Percentiles rank a stretch among this genome's conserved stretches.
Conservation (phyloP, 2,797 vertebrate species). For the Sparus aurata region DNA sequence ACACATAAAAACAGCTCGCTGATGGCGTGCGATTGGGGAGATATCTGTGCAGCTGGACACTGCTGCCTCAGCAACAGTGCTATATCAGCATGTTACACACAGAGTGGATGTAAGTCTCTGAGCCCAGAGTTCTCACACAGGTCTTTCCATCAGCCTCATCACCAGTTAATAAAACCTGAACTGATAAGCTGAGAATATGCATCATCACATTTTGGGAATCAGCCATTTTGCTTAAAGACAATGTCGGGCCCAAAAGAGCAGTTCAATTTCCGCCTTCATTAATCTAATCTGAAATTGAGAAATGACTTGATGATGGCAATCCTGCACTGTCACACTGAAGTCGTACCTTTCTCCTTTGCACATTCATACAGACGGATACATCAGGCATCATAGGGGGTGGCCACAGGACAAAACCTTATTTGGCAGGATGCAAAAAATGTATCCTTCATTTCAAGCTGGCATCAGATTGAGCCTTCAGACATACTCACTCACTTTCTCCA, state of each 20-base stretch:
- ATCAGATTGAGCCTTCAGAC: slow-evolving; percentile 81
- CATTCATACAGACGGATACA: slow-evolving; percentile 30
- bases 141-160: slow-evolving; percentile 64
- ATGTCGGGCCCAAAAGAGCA: slow-evolving; percentile 47
- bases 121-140: slow-evolving; percentile 44
- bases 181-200: slow-evolving; percentile 70
- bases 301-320: slow-evolving; percentile 60
- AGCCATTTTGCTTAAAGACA: slow-evolving; percentile 65
- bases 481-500: slow-evolving; percentile 68
- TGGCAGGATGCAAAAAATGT: slow-evolving; percentile 60
- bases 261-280: slow-evolving; percentile 78
- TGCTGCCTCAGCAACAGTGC: slow-evolving; percentile 56
- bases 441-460: slow-evolving; percentile 75
- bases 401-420: slow-evolving; percentile 59
- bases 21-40: slow-evolving; percentile 29
- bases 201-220: slow-evolving; percentile 53
- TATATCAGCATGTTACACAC: slow-evolving; percentile 52
- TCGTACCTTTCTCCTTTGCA: slow-evolving; percentile 15
- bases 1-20: slow-evolving; percentile 26
- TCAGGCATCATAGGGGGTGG: slow-evolving; percentile 22
- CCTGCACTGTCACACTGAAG: slow-evolving; percentile 27
- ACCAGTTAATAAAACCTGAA: slow-evolving; percentile 56
- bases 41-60: slow-evolving; percentile 55
- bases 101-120: slow-evolving; percentile 12
- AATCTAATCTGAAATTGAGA: slow-evolving; percentile 78